Evolutionary conservation across 2,797 vertebrate species (phyloP).

Genomic region (Protosalanx chinensis): DNA sequence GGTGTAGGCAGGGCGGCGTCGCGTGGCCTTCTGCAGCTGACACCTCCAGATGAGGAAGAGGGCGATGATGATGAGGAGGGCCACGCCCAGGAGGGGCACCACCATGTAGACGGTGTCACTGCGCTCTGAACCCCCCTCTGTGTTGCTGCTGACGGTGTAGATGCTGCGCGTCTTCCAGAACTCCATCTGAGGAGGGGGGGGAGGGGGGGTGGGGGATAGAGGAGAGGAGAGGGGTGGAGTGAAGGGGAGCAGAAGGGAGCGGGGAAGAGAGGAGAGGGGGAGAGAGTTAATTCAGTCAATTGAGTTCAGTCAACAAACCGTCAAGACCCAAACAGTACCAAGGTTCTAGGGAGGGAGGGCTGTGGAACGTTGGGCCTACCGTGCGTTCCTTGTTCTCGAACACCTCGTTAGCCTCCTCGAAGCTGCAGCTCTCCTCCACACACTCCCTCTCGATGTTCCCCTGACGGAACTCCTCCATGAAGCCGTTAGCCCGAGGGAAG

Average conservation of each 20-base stretch:
- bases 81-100: conserved; percentile 82
- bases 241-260: too few relatives aligned
- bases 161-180: conserved; percentile 83
- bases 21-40: conserved; percentile 85
- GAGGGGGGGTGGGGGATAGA: not conserved
- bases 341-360: too few relatives aligned
- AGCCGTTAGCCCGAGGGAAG: conserved; percentile 80
- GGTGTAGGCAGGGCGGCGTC: conserved; percentile 80
- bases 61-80: conserved; percentile 82
- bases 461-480: conserved; percentile 83
- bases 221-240: too few relatives aligned
- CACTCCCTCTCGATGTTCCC: conserved; percentile 86
- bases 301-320: too few relatives aligned
- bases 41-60: conserved; percentile 91
- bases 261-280: too few relatives aligned
- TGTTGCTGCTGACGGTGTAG: conserved; percentile 78
- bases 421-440: conserved; percentile 85
- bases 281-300: too few relatives aligned
- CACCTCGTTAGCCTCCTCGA: conserved; percentile 85
- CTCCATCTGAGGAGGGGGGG: conserved; percentile 76
- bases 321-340: not conserved
- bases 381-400: conserved; percentile 86
- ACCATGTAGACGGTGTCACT: conserved; percentile 84
- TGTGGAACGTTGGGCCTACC: conserved; percentile 46
- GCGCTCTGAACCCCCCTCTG: conserved; percentile 67